Conservation (phyloP, 1,140 invertebrate genomes). For the Cryptotermes secundus region DNA sequence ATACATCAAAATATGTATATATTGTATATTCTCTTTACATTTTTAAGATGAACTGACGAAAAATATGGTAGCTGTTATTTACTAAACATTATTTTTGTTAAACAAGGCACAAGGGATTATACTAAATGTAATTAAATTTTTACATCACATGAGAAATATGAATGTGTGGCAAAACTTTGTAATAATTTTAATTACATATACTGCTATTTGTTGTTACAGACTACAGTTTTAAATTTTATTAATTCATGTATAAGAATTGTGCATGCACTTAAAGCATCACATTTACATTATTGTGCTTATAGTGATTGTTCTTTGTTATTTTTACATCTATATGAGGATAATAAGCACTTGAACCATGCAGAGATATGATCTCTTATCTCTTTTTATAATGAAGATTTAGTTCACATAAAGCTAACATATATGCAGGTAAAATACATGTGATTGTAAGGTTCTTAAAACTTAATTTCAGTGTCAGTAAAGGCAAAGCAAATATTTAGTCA, state of each 20-base stretch:
- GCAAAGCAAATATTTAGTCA: not conserved
- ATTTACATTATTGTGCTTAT: not conserved
- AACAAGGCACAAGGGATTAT: not conserved
- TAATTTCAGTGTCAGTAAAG: not conserved
- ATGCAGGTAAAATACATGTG: not conserved
- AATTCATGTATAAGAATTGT: not conserved
- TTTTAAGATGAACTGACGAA: not conserved
- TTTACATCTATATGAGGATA: not conserved
- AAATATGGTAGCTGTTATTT: not conserved
- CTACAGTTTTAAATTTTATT: not conserved
- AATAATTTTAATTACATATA: not conserved
- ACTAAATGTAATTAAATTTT: not conserved
- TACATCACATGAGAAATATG: not conserved
- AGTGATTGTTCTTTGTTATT: not conserved
- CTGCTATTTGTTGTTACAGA: not conserved
- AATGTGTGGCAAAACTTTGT: not conserved
- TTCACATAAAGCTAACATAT: not conserved
- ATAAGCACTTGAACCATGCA: not conserved
- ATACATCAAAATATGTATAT: not conserved
- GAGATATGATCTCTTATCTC: not conserved
- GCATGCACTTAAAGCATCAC: not conserved
- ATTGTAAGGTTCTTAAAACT: not conserved
- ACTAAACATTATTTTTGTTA: not conserved
- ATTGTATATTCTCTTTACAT: not conserved
- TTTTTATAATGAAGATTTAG: not conserved